phyloP scores from a whole-genome alignment of 2,888 invertebrate genomes.

The Eupithecia vulgata region DNA sequence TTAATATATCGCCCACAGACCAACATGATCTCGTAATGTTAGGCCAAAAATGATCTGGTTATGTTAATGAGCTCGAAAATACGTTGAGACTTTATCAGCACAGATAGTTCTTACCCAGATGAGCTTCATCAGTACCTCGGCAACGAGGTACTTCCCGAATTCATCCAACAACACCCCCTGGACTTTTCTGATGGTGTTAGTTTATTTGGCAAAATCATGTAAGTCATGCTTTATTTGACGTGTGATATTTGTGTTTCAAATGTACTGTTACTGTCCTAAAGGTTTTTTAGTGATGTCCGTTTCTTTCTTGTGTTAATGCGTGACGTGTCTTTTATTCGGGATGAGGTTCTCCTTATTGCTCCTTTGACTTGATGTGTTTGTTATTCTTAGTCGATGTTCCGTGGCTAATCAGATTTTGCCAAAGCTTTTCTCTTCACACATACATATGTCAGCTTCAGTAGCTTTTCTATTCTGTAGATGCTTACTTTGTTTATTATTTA shows the following conservation, averaged over 20 bases:
- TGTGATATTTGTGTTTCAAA: slow-evolving; percentile 16
- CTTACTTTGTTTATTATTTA: neutral
- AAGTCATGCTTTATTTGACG: slow-evolving; percentile 31
- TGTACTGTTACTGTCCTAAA: neutral
- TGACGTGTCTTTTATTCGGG: neutral
- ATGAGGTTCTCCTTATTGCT: neutral
- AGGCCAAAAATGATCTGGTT: neutral
- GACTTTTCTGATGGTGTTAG: slow-evolving; percentile 45
- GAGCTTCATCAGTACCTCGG: slow-evolving; percentile 43
- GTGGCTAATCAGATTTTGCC: neutral
- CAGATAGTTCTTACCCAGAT: slow-evolving; percentile 47
- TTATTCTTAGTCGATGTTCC: neutral
- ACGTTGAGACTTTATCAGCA: neutral
- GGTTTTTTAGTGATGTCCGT: slow-evolving; percentile 30
- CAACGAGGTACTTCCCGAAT: slow-evolving; percentile 40
- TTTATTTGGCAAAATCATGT: slow-evolving; percentile 45
- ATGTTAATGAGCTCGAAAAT: slow-evolving; percentile 1
- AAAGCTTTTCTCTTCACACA: neutral
- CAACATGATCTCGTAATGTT: neutral
- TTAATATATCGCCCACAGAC: neutral
- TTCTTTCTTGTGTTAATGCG: slow-evolving; percentile 34
- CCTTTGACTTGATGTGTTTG: neutral
- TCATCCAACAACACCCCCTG: slow-evolving; percentile 44
- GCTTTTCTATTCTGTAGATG: slow-evolving; percentile 11
- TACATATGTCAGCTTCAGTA: neutral